Percentiles rank a stretch among this genome's conserved stretches.
phyloP scores from a whole-genome alignment of 1,140 invertebrate species.

The Chironomus tepperi region DNA sequence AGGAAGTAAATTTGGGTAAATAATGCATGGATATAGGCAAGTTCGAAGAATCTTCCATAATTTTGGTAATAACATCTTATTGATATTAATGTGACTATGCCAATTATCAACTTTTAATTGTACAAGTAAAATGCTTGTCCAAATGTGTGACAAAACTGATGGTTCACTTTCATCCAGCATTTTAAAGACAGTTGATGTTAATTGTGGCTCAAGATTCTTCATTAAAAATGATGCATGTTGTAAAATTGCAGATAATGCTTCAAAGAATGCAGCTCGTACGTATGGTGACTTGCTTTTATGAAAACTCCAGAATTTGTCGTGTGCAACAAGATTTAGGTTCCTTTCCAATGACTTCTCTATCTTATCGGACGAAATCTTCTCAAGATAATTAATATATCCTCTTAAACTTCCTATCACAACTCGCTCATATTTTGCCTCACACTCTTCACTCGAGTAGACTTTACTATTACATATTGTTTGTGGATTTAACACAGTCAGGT shows the following conservation, averaged over 20 bases:
- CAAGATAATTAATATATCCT: conserved; percentile 53
- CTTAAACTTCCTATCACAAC: conserved; percentile 57
- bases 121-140: conserved; percentile 45
- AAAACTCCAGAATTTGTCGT: conserved; percentile 66
- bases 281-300: conserved; percentile 46
- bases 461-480: conserved; percentile 40
- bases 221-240: conserved; percentile 43
- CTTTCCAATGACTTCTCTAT: conserved; percentile 43
- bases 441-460: conserved; percentile 51
- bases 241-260: conserved; percentile 52
- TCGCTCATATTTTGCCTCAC: conserved; percentile 61
- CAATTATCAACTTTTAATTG: conserved; percentile 35
- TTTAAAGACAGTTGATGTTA: conserved; percentile 51
- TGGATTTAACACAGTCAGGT: conserved; percentile 58
- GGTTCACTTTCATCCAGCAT: conserved; percentile 65
- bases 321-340: conserved; percentile 47
- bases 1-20: conserved; percentile 66
- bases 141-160: conserved; percentile 52
- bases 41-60: conserved; percentile 54
- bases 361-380: conserved; percentile 43
- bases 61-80: conserved; percentile 62
- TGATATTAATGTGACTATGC: conserved; percentile 50
- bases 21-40: conserved; percentile 57
- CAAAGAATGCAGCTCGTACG: conserved; percentile 56
- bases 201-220: conserved; percentile 45